These are phyloP conservation scores for Pelecanus crispus DNA, from an alignment of 2,113 vertebrate species.

Conservation along the genomic window DNA sequence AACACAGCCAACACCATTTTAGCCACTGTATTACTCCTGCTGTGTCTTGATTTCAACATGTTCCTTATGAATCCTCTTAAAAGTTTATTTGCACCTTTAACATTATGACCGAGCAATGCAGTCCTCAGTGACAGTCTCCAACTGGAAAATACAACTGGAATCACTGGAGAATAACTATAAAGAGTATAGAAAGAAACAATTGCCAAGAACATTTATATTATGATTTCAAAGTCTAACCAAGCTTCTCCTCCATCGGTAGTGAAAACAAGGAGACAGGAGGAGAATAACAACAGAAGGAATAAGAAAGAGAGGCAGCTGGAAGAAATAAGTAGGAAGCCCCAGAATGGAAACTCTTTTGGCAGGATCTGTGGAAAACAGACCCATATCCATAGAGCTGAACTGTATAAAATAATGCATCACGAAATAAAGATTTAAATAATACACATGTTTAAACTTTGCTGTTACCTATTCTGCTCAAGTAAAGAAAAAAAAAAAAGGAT, in stretches of 20 bases:
- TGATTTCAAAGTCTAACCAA: constrained; percentile 25
- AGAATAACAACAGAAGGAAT: constrained; percentile 62
- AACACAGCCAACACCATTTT: not conserved
- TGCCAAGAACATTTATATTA: constrained; percentile 52
- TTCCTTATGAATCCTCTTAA: not conserved
- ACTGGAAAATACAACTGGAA: constrained; percentile 9
- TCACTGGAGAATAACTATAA: not conserved
- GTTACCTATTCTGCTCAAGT: not conserved
- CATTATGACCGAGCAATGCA: not conserved
- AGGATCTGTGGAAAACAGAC: constrained; percentile 50
- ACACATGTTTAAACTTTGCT: not conserved
- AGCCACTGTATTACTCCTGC: not conserved
- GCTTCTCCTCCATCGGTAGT: not conserved
- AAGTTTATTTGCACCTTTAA: not conserved
- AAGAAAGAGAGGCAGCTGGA: constrained; percentile 64
- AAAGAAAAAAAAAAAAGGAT: not conserved
- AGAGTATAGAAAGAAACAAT: constrained; percentile 42
- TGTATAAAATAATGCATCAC: constrained; percentile 24
- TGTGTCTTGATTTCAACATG: not conserved
- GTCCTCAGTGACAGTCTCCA: not conserved
- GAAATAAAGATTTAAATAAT: constrained; percentile 11
- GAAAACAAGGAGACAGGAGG: constrained; percentile 50
- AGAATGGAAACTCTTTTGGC: constrained; percentile 60
- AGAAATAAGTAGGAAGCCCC: constrained; percentile 60
- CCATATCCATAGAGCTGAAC: constrained; percentile 4